Conservation (phyloP, 2,797 vertebrate species). For the Euphonia xanthogaster region DNA sequence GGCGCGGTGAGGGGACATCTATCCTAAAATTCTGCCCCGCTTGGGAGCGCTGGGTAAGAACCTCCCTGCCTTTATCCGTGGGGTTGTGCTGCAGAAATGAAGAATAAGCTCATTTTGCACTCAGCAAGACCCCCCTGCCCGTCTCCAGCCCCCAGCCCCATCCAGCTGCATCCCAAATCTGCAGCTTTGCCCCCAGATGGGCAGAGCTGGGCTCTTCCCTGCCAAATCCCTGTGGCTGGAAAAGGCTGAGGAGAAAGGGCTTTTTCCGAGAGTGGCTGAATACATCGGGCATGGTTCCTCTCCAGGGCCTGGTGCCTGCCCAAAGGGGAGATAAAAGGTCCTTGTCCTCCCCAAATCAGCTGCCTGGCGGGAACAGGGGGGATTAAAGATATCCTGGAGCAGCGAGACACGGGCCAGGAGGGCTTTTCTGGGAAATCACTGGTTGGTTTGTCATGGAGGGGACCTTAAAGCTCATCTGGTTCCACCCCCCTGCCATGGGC, state of each 20-base stretch:
- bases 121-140: too few relatives aligned
- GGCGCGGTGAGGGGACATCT: fast-evolving
- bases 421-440: neutral
- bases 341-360: neutral
- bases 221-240: neutral
- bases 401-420: fast-evolving
- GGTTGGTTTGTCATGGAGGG: neutral
- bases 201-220: neutral
- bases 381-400: neutral
- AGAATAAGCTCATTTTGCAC: fast-evolving
- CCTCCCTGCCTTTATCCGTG: neutral
- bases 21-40: neutral
- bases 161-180: neutral
- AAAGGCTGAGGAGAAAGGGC: neutral
- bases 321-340: neutral
- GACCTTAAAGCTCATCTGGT: fast-evolving
- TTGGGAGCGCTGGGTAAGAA: neutral
- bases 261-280: neutral
- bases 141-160: neutral
- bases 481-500: fast-evolving
- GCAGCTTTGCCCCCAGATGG: neutral
- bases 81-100: neutral
- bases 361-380: neutral
- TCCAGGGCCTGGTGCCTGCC: neutral
- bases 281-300: neutral